These are phyloP conservation scores for Brachionus angularis DNA, from an alignment of 1,140 invertebrate species.

Conservation along the genomic window DNA sequence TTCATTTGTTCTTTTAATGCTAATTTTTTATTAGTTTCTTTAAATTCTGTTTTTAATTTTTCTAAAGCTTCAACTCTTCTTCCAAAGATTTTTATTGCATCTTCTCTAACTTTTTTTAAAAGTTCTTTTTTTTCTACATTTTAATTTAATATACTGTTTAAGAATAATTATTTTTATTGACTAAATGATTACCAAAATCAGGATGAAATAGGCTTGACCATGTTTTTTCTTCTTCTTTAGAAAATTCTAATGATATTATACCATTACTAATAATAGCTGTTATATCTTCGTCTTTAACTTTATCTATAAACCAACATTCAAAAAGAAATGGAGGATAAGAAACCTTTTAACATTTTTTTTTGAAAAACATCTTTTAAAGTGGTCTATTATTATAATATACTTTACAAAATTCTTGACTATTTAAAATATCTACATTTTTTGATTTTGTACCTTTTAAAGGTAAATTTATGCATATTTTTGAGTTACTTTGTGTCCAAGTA, in stretches of 20 bases:
- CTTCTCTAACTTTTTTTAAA: conserved; percentile 45
- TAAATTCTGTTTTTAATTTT: conserved; percentile 47
- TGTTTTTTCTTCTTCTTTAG: not conserved
- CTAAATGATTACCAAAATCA: not conserved
- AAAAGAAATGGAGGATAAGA: conserved; percentile 43
- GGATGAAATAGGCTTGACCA: conserved; percentile 31
- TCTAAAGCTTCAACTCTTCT: conserved; percentile 45
- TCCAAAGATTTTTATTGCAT: conserved; percentile 48
- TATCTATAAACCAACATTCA: conserved; percentile 20
- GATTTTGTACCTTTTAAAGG: conserved; percentile 42
- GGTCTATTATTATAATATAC: not conserved
- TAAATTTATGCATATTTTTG: conserved; percentile 6
- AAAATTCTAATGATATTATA: conserved; percentile 22
- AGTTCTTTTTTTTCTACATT: conserved; percentile 26
- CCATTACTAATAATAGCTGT: conserved; percentile 10
- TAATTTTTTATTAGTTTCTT: conserved; percentile 49
- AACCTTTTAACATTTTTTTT: not conserved
- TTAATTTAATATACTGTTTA: not conserved
- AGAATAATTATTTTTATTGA: not conserved
- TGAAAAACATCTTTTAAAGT: not conserved
- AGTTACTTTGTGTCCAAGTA: conserved; percentile 34
- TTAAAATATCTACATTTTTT: conserved; percentile 26
- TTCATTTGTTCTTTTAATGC: conserved; percentile 52
- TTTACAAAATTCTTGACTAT: conserved; percentile 16
- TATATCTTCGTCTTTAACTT: conserved; percentile 7